Percentiles rank a stretch among this genome's conserved stretches.
Conservation (phyloP, 2,888 invertebrate genomes). For the Diadromus collaris region DNA sequence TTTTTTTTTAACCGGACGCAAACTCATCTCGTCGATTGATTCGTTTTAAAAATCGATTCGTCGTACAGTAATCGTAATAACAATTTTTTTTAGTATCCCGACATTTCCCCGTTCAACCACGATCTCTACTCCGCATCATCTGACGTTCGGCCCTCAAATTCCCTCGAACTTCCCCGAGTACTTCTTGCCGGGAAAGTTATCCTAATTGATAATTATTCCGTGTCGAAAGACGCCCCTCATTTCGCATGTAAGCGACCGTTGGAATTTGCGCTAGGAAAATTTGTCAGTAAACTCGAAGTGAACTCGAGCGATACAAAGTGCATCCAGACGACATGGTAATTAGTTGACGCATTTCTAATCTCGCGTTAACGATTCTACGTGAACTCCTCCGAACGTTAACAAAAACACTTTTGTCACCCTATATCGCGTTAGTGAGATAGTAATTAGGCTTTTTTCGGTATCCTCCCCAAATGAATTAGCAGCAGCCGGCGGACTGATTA, state of each 20-base stretch:
- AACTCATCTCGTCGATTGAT: too few species aligned
- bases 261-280: constrained; percentile 42
- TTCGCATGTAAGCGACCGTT: constrained; percentile 37
- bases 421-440: neutral
- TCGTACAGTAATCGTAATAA: too few species aligned
- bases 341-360: constrained; percentile 52
- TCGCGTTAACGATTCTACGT: constrained; percentile 20
- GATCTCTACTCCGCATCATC: too few species aligned
- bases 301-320: constrained; percentile 13
- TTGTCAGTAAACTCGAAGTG: constrained; percentile 21
- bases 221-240: constrained; percentile 24
- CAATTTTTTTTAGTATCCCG: too few species aligned
- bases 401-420: constrained; percentile 5
- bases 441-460: constrained; percentile 17
- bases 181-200: constrained; percentile 19
- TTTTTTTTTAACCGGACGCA: too few species aligned
- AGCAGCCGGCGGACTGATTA: constrained; percentile 33
- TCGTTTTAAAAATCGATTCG: too few species aligned
- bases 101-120: too few species aligned
- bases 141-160: neutral
- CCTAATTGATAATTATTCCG: constrained; percentile 43
- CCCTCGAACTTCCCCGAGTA: neutral
- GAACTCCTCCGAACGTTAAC: neutral
- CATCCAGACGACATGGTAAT: constrained; percentile 51
- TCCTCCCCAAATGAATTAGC: constrained; percentile 28